phyloP scores from a whole-genome alignment of 1,140 invertebrate genomes.

The Pseudomyrmex gracilis region DNA sequence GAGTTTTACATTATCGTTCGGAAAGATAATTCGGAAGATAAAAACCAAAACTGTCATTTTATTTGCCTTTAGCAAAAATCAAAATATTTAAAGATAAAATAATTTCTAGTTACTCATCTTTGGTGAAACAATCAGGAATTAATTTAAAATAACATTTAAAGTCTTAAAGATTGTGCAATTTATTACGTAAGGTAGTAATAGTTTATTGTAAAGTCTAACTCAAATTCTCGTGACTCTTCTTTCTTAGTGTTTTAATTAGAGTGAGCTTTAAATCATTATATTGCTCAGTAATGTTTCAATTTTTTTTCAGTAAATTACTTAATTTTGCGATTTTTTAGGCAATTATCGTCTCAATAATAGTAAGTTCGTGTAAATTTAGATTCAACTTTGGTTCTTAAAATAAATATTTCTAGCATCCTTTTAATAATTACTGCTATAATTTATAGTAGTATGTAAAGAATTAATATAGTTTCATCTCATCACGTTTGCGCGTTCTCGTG shows the following conservation, averaged over 20 bases:
- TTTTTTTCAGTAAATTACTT: no score
- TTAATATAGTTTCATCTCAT: conserved; percentile 2
- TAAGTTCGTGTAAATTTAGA: neutral
- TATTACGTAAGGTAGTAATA: conserved; percentile 4
- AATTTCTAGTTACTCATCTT: neutral
- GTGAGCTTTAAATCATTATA: conserved; percentile 40
- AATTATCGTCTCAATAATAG: neutral
- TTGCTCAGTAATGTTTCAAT: neutral
- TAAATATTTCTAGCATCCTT: no score
- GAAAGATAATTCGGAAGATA: neutral
- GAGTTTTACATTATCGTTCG: neutral
- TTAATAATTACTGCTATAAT: conserved; percentile 4
- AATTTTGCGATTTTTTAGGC: neutral
- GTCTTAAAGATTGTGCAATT: neutral
- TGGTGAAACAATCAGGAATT: neutral
- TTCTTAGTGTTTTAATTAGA: neutral
- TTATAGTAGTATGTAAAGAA: conserved; percentile 10
- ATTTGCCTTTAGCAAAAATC: no score
- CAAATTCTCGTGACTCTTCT: neutral
- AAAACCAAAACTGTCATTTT: neutral
- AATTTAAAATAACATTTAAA: neutral
- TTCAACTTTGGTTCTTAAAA: no score
- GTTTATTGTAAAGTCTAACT: conserved; percentile 1
- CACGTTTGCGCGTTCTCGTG: neutral
- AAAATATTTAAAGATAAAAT: neutral